A percentile compares a stretch with the other conserved stretches of the same genome.
Conservation (phyloP, 2,888 invertebrate genomes). For the Rhingia campestris region DNA sequence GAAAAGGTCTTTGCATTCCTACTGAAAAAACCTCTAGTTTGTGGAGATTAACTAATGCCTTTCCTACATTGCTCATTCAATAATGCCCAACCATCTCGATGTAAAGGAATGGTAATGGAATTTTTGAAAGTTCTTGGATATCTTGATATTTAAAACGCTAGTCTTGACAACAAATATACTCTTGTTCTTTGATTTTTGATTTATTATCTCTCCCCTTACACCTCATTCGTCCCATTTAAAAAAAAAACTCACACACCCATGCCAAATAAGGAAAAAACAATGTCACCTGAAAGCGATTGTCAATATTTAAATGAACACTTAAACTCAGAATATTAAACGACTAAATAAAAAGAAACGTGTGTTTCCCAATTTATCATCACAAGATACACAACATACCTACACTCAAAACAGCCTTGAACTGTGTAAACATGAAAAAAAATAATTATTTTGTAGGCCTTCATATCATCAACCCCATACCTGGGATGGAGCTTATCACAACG, state of each 20-base stretch:
- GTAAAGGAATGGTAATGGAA: too few species aligned
- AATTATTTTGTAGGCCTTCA: constrained; percentile 28
- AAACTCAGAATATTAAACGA: constrained; percentile 5
- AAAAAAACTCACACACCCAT: neutral
- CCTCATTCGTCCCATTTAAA: neutral
- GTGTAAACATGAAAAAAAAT: constrained; percentile 35
- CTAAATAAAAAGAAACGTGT: constrained; percentile 22
- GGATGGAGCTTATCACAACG: constrained; percentile 21
- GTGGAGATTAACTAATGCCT: too few species aligned
- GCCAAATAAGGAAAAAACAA: neutral
- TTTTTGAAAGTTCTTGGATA: too few species aligned
- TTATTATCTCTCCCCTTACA: neutral
- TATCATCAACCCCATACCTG: neutral
- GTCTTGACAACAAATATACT: too few species aligned
- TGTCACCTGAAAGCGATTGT: constrained; percentile 29
- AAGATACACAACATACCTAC: constrained; percentile 13
- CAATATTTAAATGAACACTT: constrained; percentile 36
- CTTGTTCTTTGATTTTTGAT: too few species aligned
- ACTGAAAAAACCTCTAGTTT: too few species aligned
- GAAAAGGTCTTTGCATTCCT: too few species aligned
- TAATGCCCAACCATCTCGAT: too few species aligned
- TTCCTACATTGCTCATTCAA: too few species aligned
- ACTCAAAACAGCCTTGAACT: constrained; percentile 48
- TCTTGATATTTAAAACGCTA: too few species aligned
- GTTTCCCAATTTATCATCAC: constrained; percentile 46